These are phyloP conservation scores for Volucella bombylans DNA, from an alignment of 2,888 invertebrate species.

Conservation along the genomic window DNA sequence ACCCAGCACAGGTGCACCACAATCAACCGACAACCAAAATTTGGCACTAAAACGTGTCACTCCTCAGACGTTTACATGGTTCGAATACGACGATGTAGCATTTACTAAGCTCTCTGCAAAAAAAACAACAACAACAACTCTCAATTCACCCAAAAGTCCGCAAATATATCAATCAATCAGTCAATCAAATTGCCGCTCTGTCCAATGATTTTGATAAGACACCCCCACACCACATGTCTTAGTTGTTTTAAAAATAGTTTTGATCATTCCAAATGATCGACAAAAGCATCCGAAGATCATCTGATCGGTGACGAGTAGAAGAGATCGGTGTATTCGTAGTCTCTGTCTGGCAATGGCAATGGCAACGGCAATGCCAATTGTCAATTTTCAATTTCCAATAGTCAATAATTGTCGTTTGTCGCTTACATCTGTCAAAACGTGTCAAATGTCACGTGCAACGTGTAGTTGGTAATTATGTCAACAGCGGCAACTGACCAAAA, in stretches of 20 bases:
- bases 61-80: constrained; percentile 1
- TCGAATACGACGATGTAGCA: constrained; percentile 39
- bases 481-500: constrained; percentile 40
- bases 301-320: neutral
- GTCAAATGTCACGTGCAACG: constrained; percentile 66
- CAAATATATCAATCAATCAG: constrained; percentile 64
- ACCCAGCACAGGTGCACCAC: constrained; percentile 48
- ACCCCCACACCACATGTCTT: constrained; percentile 47
- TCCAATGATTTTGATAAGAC: constrained; percentile 67
- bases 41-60: constrained; percentile 49
- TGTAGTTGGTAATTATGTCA: constrained; percentile 37
- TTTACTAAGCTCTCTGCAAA: constrained; percentile 10
- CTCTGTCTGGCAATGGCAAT: neutral
- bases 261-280: no score
- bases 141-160: constrained; percentile 13
- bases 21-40: constrained; percentile 24
- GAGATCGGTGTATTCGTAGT: neutral
- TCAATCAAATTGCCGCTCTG: constrained; percentile 53
- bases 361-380: constrained; percentile 32
- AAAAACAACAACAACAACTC: no score
- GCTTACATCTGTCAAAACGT: constrained; percentile 63
- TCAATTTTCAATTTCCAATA: constrained; percentile 16
- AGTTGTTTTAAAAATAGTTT: constrained; percentile 21
- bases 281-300: no score
- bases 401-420: no score